Evolutionary conservation across 2,113 vertebrate genomes (phyloP), one percentile per base, ranked within the genome.

Genomic region (Ailuropoda melanoleuca): DNA sequence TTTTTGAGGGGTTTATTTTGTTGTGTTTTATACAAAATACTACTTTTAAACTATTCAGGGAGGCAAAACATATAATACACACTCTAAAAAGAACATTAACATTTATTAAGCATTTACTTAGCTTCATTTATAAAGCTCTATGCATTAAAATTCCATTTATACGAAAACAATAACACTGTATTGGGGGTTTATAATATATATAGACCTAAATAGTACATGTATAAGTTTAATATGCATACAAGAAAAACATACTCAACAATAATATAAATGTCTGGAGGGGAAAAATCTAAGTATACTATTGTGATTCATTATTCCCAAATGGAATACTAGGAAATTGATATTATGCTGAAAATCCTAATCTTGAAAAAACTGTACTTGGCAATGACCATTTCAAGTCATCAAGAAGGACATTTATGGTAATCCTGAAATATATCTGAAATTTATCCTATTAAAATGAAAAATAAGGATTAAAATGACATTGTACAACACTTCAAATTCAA

Each of bases 141-240:
- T n/a, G 29, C n/a, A 86, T 82, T 86, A 96, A 97, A 95, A 86
- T 92, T 86, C 18, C 85, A 6, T 53, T 93, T 96, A 74, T 88
- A 80, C 21, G 55, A 87, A 74, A 96, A 89, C 9, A 39, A 43
- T 50, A 81, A 83, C 17, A 56, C 14, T 50, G 10, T 92, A 64
- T 8, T 92, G 5, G 78, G 24, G 19, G 10, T 60, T 95, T 96
- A 64, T 83, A 64, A 72, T 43, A 21, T 85, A 72, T 55, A 2
- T 60, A 96, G 6, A 48, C 12, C 10, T 84, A 56, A 83, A 60
- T 86, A 88, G 78, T 85, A 84, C 15, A 87, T 43, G 15, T 31
- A 43, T 68, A 87, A 39, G 12, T 68, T 85, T 81, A 85, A 84
- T 78, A 80, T 68, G 13, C 3, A 46, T 74, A 34, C 87, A 70